Evolutionary conservation across 2,888 invertebrate genomes (phyloP).

Genomic region (Xanthorhoe designata): DNA sequence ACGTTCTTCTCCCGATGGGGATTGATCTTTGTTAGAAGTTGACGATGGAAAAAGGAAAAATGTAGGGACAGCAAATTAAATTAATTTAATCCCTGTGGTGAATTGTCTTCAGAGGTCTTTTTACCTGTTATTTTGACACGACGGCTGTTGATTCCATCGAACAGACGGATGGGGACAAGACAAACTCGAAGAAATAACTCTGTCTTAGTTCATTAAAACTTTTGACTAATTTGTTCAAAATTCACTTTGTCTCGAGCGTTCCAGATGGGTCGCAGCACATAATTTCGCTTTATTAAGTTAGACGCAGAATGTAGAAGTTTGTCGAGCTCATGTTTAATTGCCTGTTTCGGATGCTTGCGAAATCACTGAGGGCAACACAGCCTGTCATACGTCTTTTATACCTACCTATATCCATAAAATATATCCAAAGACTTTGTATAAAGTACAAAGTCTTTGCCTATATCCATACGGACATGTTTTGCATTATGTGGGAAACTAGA

Average conservation of each 20-base stretch:
- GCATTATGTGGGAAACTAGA: not conserved
- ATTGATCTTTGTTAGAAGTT: constrained; percentile 49
- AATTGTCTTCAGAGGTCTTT: constrained; percentile 43
- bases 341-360: constrained; percentile 65
- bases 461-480: not conserved
- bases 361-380: constrained; percentile 55
- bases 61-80: constrained; percentile 47
- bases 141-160: constrained; percentile 38
- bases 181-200: constrained; percentile 56
- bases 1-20: constrained; percentile 45
- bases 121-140: constrained; percentile 42
- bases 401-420: too few species aligned
- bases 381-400: constrained; percentile 30
- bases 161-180: constrained; percentile 49
- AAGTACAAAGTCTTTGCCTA: too few species aligned
- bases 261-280: constrained; percentile 78
- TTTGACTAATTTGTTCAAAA: constrained; percentile 80
- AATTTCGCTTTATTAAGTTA: constrained; percentile 80
- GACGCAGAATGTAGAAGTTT: constrained; percentile 74
- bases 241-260: constrained; percentile 76
- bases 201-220: constrained; percentile 73
- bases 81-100: constrained; percentile 45
- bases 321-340: constrained; percentile 74
- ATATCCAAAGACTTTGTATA: too few species aligned
- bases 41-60: constrained; percentile 40